phyloP scores from a whole-genome alignment of 2,113 vertebrate genomes.

The Takifugu flavidus region DNA sequence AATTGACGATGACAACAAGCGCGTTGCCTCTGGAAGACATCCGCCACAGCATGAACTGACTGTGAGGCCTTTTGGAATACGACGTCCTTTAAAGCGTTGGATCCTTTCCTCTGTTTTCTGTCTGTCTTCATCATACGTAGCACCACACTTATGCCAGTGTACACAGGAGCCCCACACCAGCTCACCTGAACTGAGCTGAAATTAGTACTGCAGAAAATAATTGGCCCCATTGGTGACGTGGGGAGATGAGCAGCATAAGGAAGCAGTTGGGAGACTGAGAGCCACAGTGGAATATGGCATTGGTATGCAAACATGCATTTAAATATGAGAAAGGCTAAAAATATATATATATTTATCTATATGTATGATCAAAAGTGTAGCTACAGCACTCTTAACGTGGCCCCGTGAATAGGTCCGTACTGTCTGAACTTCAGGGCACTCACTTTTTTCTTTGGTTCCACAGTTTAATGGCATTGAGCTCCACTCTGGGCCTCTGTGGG shows the following conservation, averaged over 20 bases:
- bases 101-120: not conserved
- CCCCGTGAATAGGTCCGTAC: not conserved
- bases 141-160: not conserved
- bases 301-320: not conserved
- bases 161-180: not conserved
- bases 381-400: not conserved
- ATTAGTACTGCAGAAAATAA: conserved; percentile 44
- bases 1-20: conserved; percentile 19
- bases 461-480: conserved; percentile 51
- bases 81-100: conserved; percentile 1
- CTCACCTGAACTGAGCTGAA: conserved; percentile 20
- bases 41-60: not conserved
- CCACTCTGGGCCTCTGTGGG: conserved; percentile 23
- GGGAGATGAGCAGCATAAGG: conserved; percentile 31
- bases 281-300: conserved; percentile 18
- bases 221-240: conserved; percentile 50
- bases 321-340: not conserved
- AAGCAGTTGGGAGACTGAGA: conserved; percentile 30
- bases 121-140: not conserved
- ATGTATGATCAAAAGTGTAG: conserved; percentile 1
- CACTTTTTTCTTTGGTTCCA: conserved; percentile 17
- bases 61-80: conserved; percentile 7
- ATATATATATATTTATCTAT: not conserved
- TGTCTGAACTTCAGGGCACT: conserved; percentile 1
- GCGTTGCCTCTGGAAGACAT: conserved; percentile 12